A percentile compares a stretch with the other conserved stretches of the same genome.
Conservation (phyloP, 2,888 invertebrate species). For the Rhogogaster chlorosoma region DNA sequence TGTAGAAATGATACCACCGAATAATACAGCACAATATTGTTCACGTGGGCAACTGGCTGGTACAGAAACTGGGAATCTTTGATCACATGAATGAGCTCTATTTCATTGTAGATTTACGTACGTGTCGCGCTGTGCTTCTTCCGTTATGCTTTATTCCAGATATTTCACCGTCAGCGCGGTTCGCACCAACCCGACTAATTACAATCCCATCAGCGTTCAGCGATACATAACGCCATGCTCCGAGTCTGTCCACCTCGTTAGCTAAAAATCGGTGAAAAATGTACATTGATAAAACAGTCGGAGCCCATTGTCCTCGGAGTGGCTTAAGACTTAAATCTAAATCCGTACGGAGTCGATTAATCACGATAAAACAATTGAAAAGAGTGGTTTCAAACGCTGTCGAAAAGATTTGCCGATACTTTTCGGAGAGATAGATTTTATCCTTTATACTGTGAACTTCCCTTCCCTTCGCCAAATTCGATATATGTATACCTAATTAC, state of each 20-base stretch:
- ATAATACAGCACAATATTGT: background rate
- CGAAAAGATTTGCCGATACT: background rate
- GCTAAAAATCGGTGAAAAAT: conserved; percentile 31
- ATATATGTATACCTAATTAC: background rate
- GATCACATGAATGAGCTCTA: background rate
- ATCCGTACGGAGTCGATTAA: conserved; percentile 8
- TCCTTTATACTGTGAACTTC: background rate
- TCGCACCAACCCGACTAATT: conserved; percentile 6
- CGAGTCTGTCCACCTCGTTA: conserved; percentile 23
- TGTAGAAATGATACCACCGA: background rate
- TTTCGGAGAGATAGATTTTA: background rate
- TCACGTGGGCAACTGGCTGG: conserved; percentile 10
- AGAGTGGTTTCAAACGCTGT: conserved; percentile 10
- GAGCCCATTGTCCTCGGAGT: background rate
- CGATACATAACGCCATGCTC: conserved; percentile 3
- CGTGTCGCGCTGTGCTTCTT: background rate
- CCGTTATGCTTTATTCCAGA: background rate
- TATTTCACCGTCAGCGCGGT: background rate
- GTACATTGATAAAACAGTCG: background rate
- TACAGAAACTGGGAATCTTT: background rate
- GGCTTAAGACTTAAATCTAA: conserved; percentile 2
- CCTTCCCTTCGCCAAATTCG: background rate
- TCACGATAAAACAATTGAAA: conserved; percentile 23
- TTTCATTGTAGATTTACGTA: background rate
- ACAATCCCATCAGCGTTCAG: conserved; percentile 10